A percentile compares a stretch with the other conserved stretches of the same genome.
phyloP scores from a whole-genome alignment of 2,797 vertebrate genomes.

The Chaenodraco wilsoni region DNA sequence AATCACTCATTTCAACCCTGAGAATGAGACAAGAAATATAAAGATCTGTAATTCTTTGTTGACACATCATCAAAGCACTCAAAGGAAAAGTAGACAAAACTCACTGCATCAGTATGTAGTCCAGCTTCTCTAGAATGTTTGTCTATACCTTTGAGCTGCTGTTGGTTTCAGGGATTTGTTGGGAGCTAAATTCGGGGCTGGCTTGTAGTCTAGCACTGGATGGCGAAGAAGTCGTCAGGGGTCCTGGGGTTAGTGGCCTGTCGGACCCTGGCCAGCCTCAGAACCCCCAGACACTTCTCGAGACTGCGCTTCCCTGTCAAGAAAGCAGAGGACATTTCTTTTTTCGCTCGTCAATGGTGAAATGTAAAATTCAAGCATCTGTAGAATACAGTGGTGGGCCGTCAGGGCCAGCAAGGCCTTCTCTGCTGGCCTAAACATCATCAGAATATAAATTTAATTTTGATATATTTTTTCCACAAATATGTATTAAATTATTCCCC shows the following conservation, averaged over 20 bases:
- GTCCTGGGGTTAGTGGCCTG: conserved; percentile 73
- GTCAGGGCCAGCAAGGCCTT: too few relatives aligned
- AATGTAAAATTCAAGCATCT: neutral
- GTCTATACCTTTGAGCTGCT: conserved; percentile 7
- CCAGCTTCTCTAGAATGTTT: too few relatives aligned
- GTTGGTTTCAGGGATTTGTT: neutral
- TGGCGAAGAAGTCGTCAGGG: conserved; percentile 75
- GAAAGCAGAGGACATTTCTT: neutral
- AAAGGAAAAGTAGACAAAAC: neutral
- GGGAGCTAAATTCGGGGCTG: neutral
- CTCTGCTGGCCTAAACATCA: too few relatives aligned
- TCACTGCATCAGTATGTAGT: too few relatives aligned
- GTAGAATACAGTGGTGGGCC: neutral
- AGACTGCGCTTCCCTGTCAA: conserved; percentile 74
- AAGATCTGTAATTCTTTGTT: too few relatives aligned
- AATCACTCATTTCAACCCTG: neutral
- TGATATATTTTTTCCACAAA: too few relatives aligned
- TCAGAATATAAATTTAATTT: too few relatives aligned
- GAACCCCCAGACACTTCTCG: conserved; percentile 64
- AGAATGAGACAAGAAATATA: too few relatives aligned
- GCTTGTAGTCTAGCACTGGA: conserved; percentile 53
- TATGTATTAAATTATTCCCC: too few relatives aligned
- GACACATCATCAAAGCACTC: neutral
- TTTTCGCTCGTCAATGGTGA: neutral
- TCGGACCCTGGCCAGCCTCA: conserved; percentile 76